Percentiles rank a stretch among this genome's conserved stretches.
Conservation (phyloP, 2,797 vertebrate species). For the Sebastes hopkinsi region DNA sequence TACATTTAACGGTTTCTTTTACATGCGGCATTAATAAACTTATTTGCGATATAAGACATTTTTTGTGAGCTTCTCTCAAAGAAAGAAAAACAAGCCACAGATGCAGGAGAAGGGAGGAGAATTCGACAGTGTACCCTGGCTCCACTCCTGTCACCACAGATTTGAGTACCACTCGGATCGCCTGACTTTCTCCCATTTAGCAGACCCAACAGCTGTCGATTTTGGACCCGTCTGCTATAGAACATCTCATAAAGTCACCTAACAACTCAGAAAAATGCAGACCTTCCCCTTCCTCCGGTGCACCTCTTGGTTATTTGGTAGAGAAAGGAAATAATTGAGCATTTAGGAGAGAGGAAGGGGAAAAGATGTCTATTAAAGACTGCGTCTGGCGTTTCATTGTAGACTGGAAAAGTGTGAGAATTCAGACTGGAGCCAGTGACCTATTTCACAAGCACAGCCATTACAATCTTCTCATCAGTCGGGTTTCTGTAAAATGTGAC, state of each 20-base stretch:
- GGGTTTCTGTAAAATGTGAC: constrained; percentile 4
- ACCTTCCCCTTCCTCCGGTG: neutral
- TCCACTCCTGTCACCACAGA: neutral
- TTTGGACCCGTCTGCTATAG: constrained; percentile 30
- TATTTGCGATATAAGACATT: neutral
- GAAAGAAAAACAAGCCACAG: neutral
- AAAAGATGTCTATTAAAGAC: neutral
- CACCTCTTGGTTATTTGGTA: neutral
- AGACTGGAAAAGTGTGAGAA: constrained; percentile 30
- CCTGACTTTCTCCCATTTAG: constrained; percentile 4
- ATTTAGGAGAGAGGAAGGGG: neutral
- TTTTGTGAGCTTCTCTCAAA: neutral
- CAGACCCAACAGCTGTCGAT: constrained; percentile 34
- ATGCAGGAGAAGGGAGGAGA: neutral
- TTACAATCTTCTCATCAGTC: constrained; percentile 1
- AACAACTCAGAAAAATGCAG: constrained; percentile 32
- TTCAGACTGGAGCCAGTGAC: neutral
- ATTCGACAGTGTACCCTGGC: neutral
- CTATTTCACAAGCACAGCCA: neutral
- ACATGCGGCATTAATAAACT: neutral
- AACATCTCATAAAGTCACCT: constrained; percentile 51
- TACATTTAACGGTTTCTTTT: neutral
- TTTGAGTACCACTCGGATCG: neutral
- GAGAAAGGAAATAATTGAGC: constrained; percentile 14
- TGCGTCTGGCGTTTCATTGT: neutral